Base-by-base conservation (phyloP, 2,888 invertebrate genomes). In the Alcis repandata region DNA sequence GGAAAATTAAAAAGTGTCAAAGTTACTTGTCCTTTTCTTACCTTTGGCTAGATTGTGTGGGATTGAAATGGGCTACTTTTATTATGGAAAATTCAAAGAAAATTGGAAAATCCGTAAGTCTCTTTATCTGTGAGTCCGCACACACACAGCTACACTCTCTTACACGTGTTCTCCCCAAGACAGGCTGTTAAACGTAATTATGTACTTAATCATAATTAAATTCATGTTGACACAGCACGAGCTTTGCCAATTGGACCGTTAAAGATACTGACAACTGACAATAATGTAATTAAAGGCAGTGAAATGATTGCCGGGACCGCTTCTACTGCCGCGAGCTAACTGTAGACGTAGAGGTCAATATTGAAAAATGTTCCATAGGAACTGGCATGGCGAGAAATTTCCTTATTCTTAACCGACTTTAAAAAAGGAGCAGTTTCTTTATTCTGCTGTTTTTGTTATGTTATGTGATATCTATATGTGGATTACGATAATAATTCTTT, bases 181-280 rank as follows among this genome's bases (percentile, higher is more conserved):
- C n/a, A n/a, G n/a, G n/a, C n/a, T n/a, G n/a, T n/a, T n/a, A n/a
- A 49, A 33, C 32, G 33, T 33, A 45, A 45, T 22, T 33, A 45
- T 36, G 36, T 32, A 17, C 10, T 22, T 19, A 27, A 7, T 11
- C 0, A 40, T 41, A 49, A 49, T 49, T 40, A 17, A 41, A 59
- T 49, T 59, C 40, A 48, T 54, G 33, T 62, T 56, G 49, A 62
- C 48, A 56, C 32, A 62, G 61, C 32, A 56, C 48, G 40, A 56
- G 46, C 59, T 32, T 61, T 32, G 48, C 49, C 56, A 43, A 49
- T 56, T 41, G 48, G 20, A 56, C 61, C 61, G 61, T 56, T 56
- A 62, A 54, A 62, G 61, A 56, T 61, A 61, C 56, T 49, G 41
- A 36, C 19, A 36, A 60, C 17, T 48, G 54, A 54, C 41, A 43